These are phyloP conservation scores for Paracyclopina nana DNA, from an alignment of 1,140 invertebrate species.

Conservation along the genomic window DNA sequence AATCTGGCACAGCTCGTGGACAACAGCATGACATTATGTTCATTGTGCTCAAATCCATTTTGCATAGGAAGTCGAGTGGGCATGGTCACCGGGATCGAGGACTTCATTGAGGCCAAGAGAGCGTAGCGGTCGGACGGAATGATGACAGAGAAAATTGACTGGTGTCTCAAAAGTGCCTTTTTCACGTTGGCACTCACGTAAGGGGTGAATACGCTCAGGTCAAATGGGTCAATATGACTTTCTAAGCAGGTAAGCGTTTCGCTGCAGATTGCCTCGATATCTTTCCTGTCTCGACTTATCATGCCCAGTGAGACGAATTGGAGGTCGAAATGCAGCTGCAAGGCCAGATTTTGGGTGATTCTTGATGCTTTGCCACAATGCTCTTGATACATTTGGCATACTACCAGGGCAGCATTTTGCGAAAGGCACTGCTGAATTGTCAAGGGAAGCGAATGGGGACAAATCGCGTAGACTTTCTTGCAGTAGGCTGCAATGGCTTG, in stretches of 20 bases:
- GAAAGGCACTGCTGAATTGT: neutral
- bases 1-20: no score
- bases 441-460: neutral
- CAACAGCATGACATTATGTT: no score
- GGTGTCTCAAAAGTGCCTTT: neutral
- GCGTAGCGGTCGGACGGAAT: neutral
- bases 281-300: neutral
- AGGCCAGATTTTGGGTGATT: neutral
- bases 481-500: neutral
- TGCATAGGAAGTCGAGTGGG: neutral
- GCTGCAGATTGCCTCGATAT: neutral
- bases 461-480: neutral
- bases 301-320: neutral
- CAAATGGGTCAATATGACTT: conserved; percentile 7
- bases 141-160: neutral
- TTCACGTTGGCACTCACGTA: neutral
- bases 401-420: neutral
- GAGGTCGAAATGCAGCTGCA: neutral
- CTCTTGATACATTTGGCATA: neutral
- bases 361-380: neutral
- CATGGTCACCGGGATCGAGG: neutral
- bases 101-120: neutral
- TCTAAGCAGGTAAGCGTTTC: neutral
- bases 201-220: neutral
- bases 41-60: no score